Evolutionary conservation across 2,888 invertebrate species (phyloP), one percentile per base, ranked within the genome.

Genomic region (Phania funesta): DNA sequence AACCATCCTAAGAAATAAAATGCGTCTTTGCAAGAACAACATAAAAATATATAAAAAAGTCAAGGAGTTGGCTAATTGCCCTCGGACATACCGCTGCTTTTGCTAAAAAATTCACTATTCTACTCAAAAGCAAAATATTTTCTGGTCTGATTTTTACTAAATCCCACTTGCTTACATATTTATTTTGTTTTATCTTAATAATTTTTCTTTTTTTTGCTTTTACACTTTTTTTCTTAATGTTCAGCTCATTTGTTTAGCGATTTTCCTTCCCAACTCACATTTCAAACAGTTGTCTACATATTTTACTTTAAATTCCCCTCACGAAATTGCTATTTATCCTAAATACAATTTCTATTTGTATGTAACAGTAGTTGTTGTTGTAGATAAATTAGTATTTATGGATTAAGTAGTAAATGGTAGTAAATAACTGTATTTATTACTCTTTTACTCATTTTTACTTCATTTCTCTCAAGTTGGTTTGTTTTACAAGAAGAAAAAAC

Each of bases 271-370:
- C 5, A 44, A 18, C 41, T 44, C 16, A 16, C 41, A 9, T 44
- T 3, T 16, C 2, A 16, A 2, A 16, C n/a, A 35, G 16, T 5
- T 44, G 2, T 6, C 41, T 41, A 44, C n/a, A 16, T 18, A 18
- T 44, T 44, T 44, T 44, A 44, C 54, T 46, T 48, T 5, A 54
- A 65, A 65, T 65, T 75, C 65, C 56, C 74, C 74, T 74, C 22
- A 32, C 20, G 32, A 46, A 22, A 3, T 24, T 18, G 8, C 32
- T 65, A 38, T 24, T 38, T 24, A 38, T 24, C 16, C 24, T 22
- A 24, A 16, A 1, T 11, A 16, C n/a, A 58, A 24, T 0, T 26
- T n/a, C 3, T 38, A 38, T n/a, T 48, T 35, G 18, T 35, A 48
- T 50, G 6, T 41, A 38, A 41, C 11, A n/a, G 29, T 29, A 52